Evolutionary conservation across 2,888 invertebrate species (phyloP).

Genomic region (Agrochola macilenta): DNA sequence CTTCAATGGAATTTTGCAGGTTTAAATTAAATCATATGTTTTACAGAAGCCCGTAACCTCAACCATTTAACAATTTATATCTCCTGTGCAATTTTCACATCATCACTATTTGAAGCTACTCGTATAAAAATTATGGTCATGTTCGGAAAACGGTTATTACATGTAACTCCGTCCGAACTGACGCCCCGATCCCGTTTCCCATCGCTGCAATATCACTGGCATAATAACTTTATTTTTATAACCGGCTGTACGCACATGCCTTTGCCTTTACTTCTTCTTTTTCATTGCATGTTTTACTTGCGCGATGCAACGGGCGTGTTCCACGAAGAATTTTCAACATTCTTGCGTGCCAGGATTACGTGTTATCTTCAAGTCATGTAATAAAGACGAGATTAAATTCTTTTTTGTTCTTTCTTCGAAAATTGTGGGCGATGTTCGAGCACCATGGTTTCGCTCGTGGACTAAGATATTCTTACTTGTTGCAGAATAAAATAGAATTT

Average conservation of each 20-base stretch:
- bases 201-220: constrained; percentile 63
- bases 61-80: neutral
- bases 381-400: constrained; percentile 58
- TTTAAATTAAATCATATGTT: constrained; percentile 7
- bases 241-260: constrained; percentile 72
- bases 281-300: constrained; percentile 71
- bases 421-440: constrained; percentile 44
- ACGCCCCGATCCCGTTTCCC: constrained; percentile 63
- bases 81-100: constrained; percentile 38
- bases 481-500: constrained; percentile 34
- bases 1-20: neutral
- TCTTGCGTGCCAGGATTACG: constrained; percentile 67
- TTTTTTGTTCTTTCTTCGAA: constrained; percentile 43
- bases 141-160: constrained; percentile 56
- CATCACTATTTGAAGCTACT: constrained; percentile 31
- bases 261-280: constrained; percentile 64
- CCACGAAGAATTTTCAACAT: constrained; percentile 68
- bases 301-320: constrained; percentile 64
- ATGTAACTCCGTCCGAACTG: constrained; percentile 29
- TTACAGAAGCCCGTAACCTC: neutral
- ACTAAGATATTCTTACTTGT: constrained; percentile 30
- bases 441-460: neutral
- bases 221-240: constrained; percentile 78
- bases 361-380: constrained; percentile 67
- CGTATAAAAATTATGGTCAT: constrained; percentile 49